Evolutionary conservation across 2,888 invertebrate genomes (phyloP).

Genomic region (Lepidonotus clava): DNA sequence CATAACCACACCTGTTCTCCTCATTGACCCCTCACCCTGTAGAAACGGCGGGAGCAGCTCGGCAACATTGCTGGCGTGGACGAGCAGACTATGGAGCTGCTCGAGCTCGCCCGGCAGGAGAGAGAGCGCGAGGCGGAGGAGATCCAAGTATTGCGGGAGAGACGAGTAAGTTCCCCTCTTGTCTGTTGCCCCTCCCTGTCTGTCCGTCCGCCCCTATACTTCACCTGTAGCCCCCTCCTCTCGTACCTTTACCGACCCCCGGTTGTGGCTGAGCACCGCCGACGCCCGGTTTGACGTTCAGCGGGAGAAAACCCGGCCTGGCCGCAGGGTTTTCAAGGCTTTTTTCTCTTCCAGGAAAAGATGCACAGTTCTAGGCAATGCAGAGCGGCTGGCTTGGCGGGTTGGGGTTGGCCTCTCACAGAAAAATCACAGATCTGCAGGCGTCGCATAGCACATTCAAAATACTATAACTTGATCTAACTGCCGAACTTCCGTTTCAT

Average conservation of each 20-base stretch:
- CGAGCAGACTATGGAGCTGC: constrained; percentile 55
- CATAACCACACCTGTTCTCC: constrained; percentile 50
- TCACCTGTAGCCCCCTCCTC: not conserved
- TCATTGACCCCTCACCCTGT: constrained; percentile 41
- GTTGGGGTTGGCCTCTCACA: too few species aligned
- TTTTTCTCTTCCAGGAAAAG: constrained; percentile 19
- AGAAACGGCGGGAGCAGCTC: constrained; percentile 62
- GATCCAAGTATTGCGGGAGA: constrained; percentile 69
- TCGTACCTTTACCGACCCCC: too few species aligned
- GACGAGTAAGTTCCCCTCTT: constrained; percentile 83
- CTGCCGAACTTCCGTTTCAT: too few species aligned
- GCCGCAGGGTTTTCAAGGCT: not conserved
- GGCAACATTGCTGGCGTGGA: constrained; percentile 53
- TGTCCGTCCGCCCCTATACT: not conserved
- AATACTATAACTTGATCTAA: too few species aligned
- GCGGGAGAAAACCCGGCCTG: constrained; percentile 8
- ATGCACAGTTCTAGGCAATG: too few species aligned
- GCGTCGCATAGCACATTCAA: too few species aligned
- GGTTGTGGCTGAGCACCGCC: not conserved
- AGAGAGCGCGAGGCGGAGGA: constrained; percentile 70
- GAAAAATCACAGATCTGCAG: too few species aligned
- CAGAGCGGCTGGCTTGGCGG: too few species aligned
- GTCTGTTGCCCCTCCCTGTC: not conserved
- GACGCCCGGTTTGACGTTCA: not conserved
- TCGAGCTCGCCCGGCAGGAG: constrained; percentile 61